Base-by-base conservation (phyloP, 2,888 invertebrate genomes). In the Pristionchus japonicus region DNA sequence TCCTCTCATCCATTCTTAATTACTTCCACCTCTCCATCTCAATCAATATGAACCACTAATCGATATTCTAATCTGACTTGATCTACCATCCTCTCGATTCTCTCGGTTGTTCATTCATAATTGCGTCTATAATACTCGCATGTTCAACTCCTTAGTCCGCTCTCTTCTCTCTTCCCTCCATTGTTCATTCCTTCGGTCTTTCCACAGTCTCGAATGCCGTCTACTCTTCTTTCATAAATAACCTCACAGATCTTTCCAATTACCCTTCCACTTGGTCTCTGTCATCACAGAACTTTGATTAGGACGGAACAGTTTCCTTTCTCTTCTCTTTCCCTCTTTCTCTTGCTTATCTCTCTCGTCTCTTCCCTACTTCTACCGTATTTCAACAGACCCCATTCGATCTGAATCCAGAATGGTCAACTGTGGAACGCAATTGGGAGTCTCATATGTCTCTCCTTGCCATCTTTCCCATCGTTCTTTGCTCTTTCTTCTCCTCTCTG, bases 1-100 rank as follows among this genome's bases (percentile, higher is more conserved):
- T 34, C n/a, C 43, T 77, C 77, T 77, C 77, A 77, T 77, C 43
- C n/a, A 77, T 77, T 77, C 77, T 77, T 77, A 40, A 77, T 77
- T 77, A 47, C 77, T 40, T 20, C 77, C 77, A 47, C 70, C 70
- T 70, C 37, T 70, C 37, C 70, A 70, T 20, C 7, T 17, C 37
- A 70, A 37, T 70, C 37, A 37, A 17, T 23, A 6, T 70, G 1
- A 70, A 37, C 70, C 23, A 17, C 20, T 70, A 37, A 17, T 34
- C 6, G 20, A 37, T 70, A 70, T 70, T 13, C 43, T 77, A n/a
- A 43, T 74, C 4, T 40, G 23, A 13, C 70, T 31, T 77, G 43
- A 77, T 77, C 77, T 40, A 23, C 27, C n/a, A 43, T 27, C 15
- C 13, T 2, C 77, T 77, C n/a, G 11, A n/a, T 40, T 82, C 52